A percentile compares a stretch with the other conserved stretches of the same genome.
Conservation (phyloP, 2,888 invertebrate genomes). For the Cylindroiulus punctatus region DNA sequence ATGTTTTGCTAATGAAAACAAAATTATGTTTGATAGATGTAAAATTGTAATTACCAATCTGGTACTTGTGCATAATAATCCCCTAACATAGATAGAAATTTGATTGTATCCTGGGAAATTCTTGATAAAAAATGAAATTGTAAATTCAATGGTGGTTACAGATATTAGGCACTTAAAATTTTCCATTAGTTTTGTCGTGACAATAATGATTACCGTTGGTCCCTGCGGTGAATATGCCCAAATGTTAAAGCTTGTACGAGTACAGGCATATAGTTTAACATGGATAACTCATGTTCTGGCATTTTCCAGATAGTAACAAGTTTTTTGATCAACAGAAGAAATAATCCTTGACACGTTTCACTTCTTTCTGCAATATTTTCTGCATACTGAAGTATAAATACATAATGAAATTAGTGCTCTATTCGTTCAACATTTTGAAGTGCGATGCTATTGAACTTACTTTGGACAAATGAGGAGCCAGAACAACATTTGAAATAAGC, state of each 20-base stretch:
- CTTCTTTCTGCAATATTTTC: constrained; percentile 45
- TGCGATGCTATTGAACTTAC: neutral
- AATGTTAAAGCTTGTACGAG: constrained; percentile 50
- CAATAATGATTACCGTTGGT: constrained; percentile 35
- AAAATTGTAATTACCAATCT: neutral
- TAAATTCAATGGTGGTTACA: neutral
- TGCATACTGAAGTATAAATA: constrained; percentile 36
- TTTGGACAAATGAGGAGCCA: neutral
- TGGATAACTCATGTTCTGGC: constrained; percentile 37
- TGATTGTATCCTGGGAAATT: constrained; percentile 4
- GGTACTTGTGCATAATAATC: neutral
- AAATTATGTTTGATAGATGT: neutral
- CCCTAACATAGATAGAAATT: constrained; percentile 15
- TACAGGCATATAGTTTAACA: neutral
- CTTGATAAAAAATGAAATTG: neutral
- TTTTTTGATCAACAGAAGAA: constrained; percentile 51
- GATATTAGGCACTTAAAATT: neutral
- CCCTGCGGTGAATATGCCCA: constrained; percentile 50
- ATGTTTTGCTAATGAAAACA: too few species aligned
- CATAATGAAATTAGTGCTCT: neutral
- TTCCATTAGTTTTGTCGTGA: neutral
- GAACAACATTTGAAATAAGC: neutral
- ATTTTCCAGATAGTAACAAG: constrained; percentile 9
- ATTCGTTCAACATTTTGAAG: neutral
- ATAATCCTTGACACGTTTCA: constrained; percentile 51